Evolutionary conservation across 2,113 vertebrate genomes (phyloP).

Genomic region (Sorex fumeus): DNA sequence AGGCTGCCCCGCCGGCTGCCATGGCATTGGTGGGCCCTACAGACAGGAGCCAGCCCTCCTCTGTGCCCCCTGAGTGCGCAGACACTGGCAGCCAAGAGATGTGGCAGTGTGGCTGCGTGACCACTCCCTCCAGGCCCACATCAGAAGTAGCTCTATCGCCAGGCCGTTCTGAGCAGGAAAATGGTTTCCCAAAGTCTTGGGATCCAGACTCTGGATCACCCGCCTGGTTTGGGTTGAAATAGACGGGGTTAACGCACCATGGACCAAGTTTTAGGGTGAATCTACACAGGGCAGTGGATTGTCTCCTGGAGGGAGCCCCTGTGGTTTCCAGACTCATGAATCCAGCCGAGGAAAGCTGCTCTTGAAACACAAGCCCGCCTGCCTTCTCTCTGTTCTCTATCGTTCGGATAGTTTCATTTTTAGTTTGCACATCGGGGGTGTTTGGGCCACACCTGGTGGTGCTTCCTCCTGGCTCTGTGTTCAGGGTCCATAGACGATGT

Average conservation of each 20-base stretch:
- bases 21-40: background rate
- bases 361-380: background rate
- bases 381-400: too few relatives aligned
- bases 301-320: background rate
- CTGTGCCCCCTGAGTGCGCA: background rate
- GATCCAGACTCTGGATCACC: background rate
- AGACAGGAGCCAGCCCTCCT: background rate
- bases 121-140: background rate
- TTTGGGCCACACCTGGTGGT: too few relatives aligned
- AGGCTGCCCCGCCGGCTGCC: background rate
- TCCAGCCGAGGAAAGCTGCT: background rate
- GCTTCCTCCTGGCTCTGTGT: too few relatives aligned
- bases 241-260: background rate
- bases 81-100: background rate
- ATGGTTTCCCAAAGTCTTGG: background rate
- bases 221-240: background rate
- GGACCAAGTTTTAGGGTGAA: background rate
- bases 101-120: background rate
- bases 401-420: too few relatives aligned
- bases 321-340: background rate
- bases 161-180: background rate
- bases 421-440: too few relatives aligned
- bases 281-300: background rate
- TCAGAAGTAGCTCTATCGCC: background rate
- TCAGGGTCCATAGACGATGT: too few relatives aligned